Evolutionary conservation across 2,888 invertebrate species (phyloP).

Genomic region (Sicus ferrugineus): DNA sequence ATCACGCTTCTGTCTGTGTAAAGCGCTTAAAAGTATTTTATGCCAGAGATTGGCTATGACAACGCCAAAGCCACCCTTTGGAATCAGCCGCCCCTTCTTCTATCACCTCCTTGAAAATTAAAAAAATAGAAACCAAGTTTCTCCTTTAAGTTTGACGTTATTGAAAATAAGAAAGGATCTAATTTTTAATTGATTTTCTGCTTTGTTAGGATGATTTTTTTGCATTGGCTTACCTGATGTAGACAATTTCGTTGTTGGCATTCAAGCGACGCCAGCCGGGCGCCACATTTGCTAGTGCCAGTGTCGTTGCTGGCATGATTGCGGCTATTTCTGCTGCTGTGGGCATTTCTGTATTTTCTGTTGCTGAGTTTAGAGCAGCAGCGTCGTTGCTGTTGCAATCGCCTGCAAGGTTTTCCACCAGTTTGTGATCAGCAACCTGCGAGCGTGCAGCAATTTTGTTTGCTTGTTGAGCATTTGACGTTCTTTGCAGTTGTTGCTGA

Average conservation of each 20-base stretch:
- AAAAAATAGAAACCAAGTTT: background rate
- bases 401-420: background rate
- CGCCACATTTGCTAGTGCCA: slow-evolving; percentile 68
- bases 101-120: background rate
- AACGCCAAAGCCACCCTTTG: background rate
- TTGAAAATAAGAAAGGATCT: no score
- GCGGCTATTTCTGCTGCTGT: slow-evolving; percentile 34
- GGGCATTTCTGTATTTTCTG: slow-evolving; percentile 27
- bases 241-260: slow-evolving; percentile 76
- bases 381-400: slow-evolving; percentile 9
- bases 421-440: slow-evolving; percentile 35
- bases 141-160: no score
- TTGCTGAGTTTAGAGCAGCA: slow-evolving; percentile 22
- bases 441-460: slow-evolving; percentile 50
- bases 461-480: slow-evolving; percentile 32
- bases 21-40: slow-evolving; percentile 2
- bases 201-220: background rate
- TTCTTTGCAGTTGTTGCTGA: slow-evolving; percentile 44
- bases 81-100: background rate
- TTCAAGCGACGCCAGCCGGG: slow-evolving; percentile 80
- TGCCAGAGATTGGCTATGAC: background rate
- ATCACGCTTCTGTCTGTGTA: background rate
- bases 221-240: slow-evolving; percentile 72
- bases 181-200: background rate
- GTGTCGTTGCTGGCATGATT: slow-evolving; percentile 36